Evolutionary conservation across 1,140 invertebrate species (phyloP).

Genomic region (Megathymus violae): DNA sequence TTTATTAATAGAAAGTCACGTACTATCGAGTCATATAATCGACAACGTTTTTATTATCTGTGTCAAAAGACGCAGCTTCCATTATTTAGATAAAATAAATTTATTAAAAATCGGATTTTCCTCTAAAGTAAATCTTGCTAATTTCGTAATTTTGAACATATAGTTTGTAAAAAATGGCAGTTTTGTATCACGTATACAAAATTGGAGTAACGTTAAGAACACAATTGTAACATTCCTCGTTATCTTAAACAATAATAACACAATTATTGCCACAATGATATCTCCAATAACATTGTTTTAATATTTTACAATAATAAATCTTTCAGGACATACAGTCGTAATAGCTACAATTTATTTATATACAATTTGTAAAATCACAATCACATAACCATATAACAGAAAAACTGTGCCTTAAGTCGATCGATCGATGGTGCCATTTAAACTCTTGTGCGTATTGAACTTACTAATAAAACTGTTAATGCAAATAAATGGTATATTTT

Average conservation of each 20-base stretch:
- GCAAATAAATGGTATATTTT: slow-evolving; percentile 13
- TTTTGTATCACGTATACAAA: slow-evolving; percentile 78
- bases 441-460: slow-evolving; percentile 49
- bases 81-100: slow-evolving; percentile 39
- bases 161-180: slow-evolving; percentile 74
- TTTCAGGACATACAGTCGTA: slow-evolving; percentile 41
- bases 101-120: slow-evolving; percentile 32
- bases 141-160: slow-evolving; percentile 55
- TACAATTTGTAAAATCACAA: slow-evolving; percentile 48
- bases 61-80: slow-evolving; percentile 48
- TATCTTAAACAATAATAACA: slow-evolving; percentile 52
- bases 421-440: slow-evolving; percentile 35
- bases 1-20: slow-evolving; percentile 26
- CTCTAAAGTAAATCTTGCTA: slow-evolving; percentile 37
- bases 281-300: slow-evolving; percentile 43
- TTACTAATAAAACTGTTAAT: slow-evolving; percentile 14
- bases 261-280: slow-evolving; percentile 72
- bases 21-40: slow-evolving; percentile 30
- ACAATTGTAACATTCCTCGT: slow-evolving; percentile 43
- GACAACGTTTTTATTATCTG: slow-evolving; percentile 30
- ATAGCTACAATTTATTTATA: slow-evolving; percentile 50
- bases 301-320: slow-evolving; percentile 50
- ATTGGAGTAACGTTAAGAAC: slow-evolving; percentile 65
- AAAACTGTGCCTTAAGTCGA: slow-evolving; percentile 42
- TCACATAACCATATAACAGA: slow-evolving; percentile 42